Percentiles rank a stretch among this genome's conserved stretches.
Evolutionary conservation across 2,113 vertebrate species (phyloP).

Genomic region (Pangasianodon hypophthalmus): DNA sequence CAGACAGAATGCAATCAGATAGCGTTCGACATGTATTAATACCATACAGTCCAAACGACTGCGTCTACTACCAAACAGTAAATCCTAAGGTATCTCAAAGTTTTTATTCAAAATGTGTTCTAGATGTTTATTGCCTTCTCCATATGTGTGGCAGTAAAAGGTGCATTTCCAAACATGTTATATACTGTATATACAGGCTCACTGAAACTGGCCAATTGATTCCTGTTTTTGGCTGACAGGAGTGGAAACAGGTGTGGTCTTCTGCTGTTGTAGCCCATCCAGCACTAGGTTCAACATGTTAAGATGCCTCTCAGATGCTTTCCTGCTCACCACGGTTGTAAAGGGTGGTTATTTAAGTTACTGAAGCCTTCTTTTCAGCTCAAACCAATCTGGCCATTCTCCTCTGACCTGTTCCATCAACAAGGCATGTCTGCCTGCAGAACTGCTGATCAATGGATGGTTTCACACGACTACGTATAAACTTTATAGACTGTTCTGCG

Average conservation of each 20-base stretch:
- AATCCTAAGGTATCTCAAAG: not conserved
- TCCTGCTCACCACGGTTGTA: not conserved
- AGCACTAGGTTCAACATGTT: not conserved
- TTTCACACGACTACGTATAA: not conserved
- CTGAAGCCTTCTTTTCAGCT: not conserved
- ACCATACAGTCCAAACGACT: not conserved
- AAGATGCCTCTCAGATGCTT: not conserved
- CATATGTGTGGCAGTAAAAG: not conserved
- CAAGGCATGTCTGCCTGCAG: not conserved
- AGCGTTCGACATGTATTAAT: not conserved
- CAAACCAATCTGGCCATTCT: not conserved
- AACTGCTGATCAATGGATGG: too few relatives aligned
- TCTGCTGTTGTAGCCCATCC: not conserved
- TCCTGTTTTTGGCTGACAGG: not conserved
- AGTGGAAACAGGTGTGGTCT: not conserved
- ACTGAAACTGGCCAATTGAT: not conserved
- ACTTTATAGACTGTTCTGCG: not conserved
- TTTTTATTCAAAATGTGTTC: not conserved
- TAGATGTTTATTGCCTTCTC: not conserved
- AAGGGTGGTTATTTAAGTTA: not conserved
- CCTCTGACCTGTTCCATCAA: not conserved
- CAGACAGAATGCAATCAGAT: not conserved
- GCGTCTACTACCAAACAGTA: not conserved
- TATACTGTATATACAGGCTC: not conserved
- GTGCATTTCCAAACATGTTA: not conserved